Evolutionary conservation across 2,797 vertebrate genomes (phyloP), one percentile per base, ranked within the genome.

Genomic region (Liparis tanakae): DNA sequence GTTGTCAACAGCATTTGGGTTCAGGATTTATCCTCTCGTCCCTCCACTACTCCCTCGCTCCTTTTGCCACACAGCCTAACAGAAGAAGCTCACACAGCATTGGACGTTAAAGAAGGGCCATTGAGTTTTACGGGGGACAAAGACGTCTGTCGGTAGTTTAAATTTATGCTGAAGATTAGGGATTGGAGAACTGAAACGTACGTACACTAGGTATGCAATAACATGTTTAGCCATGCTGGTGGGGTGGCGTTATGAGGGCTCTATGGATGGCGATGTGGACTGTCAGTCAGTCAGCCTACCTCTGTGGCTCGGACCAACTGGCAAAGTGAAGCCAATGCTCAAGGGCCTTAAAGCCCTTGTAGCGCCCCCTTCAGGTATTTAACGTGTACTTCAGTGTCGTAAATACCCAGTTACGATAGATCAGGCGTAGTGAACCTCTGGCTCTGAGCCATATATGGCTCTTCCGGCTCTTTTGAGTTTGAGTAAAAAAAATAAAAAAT

Each of bases 1-100:
- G 69, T 85, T 91, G 91, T 92, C 87, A 87, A 87, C 89, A 84
- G 75, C 84, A 65, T 84, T 90, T 80, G 82, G 64, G 56, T 53
- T 69, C 30, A 72, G 85, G 89, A 94, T 94, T 92, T 92, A 92
- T 93, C 86, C 84, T 54, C 85, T 60, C 71, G 59, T 68, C 72
- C 2, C 78, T 75, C 72, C 5, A 6, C 70, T 73, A 56, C 74
- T 66, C 64, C 72, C 44, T 58, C 37, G 70, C 70, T 75, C 37
- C 18, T 66, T 61, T 56, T 34, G 41, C 57, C 33, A n/a, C 73
- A 62, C 46, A 57, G 60, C 7, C 9, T 2, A 15, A 58, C 37
- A 76, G 43, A 37, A 48, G 36, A 59, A 13, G 13, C 34, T 36
- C 50, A 41, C 43, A 10, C 20, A 48, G 67, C 20, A 8, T 3